A percentile compares a stretch with the other conserved stretches of the same genome.
These are phyloP conservation scores for Gryllus bimaculatus DNA, from an alignment of 1,140 invertebrate genomes.

Conservation along the genomic window DNA sequence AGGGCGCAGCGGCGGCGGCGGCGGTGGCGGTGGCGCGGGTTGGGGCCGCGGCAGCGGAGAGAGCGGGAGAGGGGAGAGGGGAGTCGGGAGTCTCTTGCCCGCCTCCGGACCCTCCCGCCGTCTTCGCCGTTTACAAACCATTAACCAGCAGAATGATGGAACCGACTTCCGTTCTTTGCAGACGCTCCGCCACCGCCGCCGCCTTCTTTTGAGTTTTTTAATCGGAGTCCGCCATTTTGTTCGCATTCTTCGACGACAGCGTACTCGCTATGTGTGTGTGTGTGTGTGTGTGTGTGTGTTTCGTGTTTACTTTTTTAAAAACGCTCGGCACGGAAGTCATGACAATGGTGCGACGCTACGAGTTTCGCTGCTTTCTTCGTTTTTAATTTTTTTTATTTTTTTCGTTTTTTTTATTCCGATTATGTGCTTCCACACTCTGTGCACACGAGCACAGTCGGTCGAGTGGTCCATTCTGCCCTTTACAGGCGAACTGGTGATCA, in stretches of 20 bases:
- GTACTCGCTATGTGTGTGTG: background rate
- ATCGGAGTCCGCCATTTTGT: background rate
- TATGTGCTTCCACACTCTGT: background rate
- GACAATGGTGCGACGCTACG: background rate
- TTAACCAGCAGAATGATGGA: constrained; percentile 19
- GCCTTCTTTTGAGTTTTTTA: background rate
- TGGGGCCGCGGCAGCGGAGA: too few relatives aligned
- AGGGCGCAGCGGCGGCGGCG: too few relatives aligned
- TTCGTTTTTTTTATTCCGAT: background rate
- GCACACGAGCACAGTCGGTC: background rate
- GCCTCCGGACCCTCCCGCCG: background rate
- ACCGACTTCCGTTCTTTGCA: constrained; percentile 11
- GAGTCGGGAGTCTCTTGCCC: too few relatives aligned
- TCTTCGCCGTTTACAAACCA: constrained; percentile 18
- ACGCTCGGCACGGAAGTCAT: background rate
- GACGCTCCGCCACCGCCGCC: background rate
- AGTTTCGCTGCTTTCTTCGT: background rate
- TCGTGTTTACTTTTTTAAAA: constrained; percentile 1
- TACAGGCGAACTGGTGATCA: too few relatives aligned
- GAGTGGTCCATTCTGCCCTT: too few relatives aligned
- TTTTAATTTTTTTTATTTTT: background rate
- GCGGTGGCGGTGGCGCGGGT: too few relatives aligned
- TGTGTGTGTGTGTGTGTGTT: background rate
- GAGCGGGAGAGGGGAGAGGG: too few relatives aligned
- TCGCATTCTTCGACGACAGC: background rate